Conservation (phyloP, 1,140 invertebrate genomes). For the Eriocheir sinensis region DNA sequence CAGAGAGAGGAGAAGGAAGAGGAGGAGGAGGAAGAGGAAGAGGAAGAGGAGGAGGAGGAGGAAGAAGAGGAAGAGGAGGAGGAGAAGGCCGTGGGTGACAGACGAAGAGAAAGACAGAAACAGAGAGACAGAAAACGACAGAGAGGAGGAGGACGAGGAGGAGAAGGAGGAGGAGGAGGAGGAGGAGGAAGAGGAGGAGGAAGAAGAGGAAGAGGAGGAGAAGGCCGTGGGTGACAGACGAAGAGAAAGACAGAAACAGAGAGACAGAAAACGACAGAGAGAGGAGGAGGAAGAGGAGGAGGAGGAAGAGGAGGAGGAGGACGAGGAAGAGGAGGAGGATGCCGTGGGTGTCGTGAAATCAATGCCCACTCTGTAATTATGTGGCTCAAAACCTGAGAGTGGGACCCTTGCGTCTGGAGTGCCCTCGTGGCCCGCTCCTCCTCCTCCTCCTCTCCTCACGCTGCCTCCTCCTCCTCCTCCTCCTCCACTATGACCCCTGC, state of each 20-base stretch:
- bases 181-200: background rate
- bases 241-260: background rate
- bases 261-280: background rate
- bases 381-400: too few species aligned
- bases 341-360: background rate
- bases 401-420: background rate
- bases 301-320: background rate
- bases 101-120: background rate
- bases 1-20: background rate
- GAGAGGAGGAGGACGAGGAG: background rate
- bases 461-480: conserved; percentile 27
- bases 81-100: background rate
- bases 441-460: conserved; percentile 1
- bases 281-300: background rate
- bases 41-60: background rate
- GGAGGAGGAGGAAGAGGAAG: background rate
- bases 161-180: background rate
- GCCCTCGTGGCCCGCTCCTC: background rate
- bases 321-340: background rate
- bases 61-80: background rate
- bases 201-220: background rate
- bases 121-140: background rate
- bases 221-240: background rate
- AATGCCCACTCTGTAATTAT: too few species aligned
- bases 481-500: too few species aligned